These are phyloP conservation scores for Gobio gobio DNA, from an alignment of 2,113 vertebrate genomes.

Conservation along the genomic window DNA sequence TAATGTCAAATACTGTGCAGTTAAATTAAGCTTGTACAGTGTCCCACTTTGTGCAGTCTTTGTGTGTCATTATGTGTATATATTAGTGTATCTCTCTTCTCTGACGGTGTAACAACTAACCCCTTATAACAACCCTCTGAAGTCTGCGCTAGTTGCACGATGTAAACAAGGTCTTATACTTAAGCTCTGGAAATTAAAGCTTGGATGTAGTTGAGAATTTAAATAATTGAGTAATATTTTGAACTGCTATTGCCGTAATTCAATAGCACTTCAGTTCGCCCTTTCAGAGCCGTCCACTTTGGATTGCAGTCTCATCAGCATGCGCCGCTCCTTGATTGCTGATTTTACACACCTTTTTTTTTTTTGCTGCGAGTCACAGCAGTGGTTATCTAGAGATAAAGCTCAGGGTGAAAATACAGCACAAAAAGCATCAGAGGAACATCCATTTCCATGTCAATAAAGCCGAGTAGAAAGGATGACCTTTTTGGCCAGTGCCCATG, in stretches of 20 bases:
- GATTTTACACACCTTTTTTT: slow-evolving; percentile 28
- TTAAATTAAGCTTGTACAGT: not conserved
- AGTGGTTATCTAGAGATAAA: slow-evolving; percentile 7
- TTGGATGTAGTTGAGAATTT: not conserved
- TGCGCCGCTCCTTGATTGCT: slow-evolving; percentile 25
- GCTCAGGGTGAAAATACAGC: not conserved
- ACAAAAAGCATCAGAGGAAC: slow-evolving; percentile 31
- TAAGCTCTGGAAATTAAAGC: not conserved
- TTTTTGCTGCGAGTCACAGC: not conserved
- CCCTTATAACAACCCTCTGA: not conserved
- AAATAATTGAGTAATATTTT: slow-evolving; percentile 32
- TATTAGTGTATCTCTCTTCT: not conserved
- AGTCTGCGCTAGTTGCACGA: not conserved
- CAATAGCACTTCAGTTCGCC: slow-evolving; percentile 32
- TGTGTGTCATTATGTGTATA: not conserved
- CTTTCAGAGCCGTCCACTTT: slow-evolving; percentile 16
- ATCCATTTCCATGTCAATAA: slow-evolving; percentile 43
- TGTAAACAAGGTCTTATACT: not conserved
- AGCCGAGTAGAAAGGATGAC: slow-evolving; percentile 44
- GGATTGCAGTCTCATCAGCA: slow-evolving; percentile 24
- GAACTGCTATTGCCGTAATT: slow-evolving; percentile 38
- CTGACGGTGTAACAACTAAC: not conserved
- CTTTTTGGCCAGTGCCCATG: slow-evolving; percentile 35
- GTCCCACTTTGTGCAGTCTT: not conserved
- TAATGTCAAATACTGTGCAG: too few relatives aligned